A percentile compares a stretch with the other conserved stretches of the same genome.
These are phyloP conservation scores for Rana temporaria DNA, from an alignment of 2,113 vertebrate genomes.

Conservation along the genomic window DNA sequence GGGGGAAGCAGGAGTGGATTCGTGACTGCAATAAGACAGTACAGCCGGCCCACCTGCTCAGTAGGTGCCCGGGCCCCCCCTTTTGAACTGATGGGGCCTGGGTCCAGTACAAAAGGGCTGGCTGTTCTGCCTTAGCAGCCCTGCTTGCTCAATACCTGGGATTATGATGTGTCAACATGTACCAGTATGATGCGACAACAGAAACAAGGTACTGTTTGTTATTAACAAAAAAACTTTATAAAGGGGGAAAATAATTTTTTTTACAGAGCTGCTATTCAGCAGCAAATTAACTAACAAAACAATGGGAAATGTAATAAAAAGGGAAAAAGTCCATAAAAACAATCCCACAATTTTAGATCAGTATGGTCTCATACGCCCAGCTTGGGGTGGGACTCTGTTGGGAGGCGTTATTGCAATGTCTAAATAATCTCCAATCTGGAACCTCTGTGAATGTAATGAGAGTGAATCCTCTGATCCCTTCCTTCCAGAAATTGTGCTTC, in stretches of 20 bases:
- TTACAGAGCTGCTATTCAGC: neutral
- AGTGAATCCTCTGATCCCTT: constrained; percentile 96
- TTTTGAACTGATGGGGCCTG: too few relatives aligned
- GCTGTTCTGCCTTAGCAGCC: too few relatives aligned
- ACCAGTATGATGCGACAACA: too few relatives aligned
- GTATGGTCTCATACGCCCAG: constrained; percentile 91
- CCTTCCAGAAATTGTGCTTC: constrained; percentile 90
- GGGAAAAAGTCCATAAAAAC: constrained; percentile 66
- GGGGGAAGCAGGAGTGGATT: too few relatives aligned
- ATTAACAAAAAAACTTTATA: constrained; percentile 11
- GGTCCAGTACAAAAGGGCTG: too few relatives aligned
- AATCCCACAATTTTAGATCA: constrained; percentile 63
- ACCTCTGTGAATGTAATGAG: constrained; percentile 96
- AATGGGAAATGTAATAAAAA: constrained; percentile 60
- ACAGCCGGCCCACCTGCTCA: too few relatives aligned
- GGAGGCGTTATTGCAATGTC: constrained; percentile 97
- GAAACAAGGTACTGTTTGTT: neutral
- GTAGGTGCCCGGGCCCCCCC: too few relatives aligned
- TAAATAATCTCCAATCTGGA: constrained; percentile 97
- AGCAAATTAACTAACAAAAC: neutral
- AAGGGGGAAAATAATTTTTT: constrained; percentile 12
- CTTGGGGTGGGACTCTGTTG: constrained; percentile 87
- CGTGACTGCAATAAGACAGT: too few relatives aligned
- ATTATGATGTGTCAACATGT: too few relatives aligned
- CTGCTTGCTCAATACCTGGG: too few relatives aligned